Base-by-base conservation (phyloP, 1,140 invertebrate genomes). In the Megathymus violae region DNA sequence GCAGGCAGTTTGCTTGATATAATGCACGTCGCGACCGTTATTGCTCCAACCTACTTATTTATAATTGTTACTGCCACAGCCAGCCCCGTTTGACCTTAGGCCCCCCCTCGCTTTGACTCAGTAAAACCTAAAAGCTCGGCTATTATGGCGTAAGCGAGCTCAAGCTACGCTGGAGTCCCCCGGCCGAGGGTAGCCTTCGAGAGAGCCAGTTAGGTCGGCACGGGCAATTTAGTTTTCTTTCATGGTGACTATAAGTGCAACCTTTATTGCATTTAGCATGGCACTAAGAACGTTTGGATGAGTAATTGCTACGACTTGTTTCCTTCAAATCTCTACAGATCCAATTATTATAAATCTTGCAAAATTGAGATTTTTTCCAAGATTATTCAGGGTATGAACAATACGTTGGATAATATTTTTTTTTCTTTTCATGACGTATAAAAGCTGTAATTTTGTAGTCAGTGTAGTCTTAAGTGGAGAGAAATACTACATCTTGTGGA, bases 1-100 rank as follows among this genome's bases (percentile, higher is more conserved):
- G n/a, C n/a, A n/a, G n/a, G n/a, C n/a, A n/a, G 87, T 89, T 89
- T 87, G 81, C 78, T 84, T 89, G 87, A 89, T 88, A 88, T 88
- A 89, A 85, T 85, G 85, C 82, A 88, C 80, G 78, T 84, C 87
- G 82, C 75, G 69, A 60, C 80, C 83, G 86, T 88, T 89, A 88
- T 88, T 83, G 83, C 82, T 80, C 67, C 85, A 89, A 89, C 87
- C 87, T 88, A 89, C 85, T 89, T 89, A 88, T 81, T 89, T 89
- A 89, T 89, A 89, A 89, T 89, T 89, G 87, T 88, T 85, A 74
- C 77, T 76, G 75, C 75, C 78, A 74, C 67, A 69, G 59, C 84
- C 81, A 79, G 43, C 46, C 27, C 50, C 71, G 31, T 27, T 46
- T 67, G 82, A 82, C 61, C 85, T 69, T 41, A 67, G 46, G 10